Evolutionary conservation across 1,140 invertebrate species (phyloP), one percentile per base, ranked within the genome.

Genomic region (Drosophila serrata): DNA sequence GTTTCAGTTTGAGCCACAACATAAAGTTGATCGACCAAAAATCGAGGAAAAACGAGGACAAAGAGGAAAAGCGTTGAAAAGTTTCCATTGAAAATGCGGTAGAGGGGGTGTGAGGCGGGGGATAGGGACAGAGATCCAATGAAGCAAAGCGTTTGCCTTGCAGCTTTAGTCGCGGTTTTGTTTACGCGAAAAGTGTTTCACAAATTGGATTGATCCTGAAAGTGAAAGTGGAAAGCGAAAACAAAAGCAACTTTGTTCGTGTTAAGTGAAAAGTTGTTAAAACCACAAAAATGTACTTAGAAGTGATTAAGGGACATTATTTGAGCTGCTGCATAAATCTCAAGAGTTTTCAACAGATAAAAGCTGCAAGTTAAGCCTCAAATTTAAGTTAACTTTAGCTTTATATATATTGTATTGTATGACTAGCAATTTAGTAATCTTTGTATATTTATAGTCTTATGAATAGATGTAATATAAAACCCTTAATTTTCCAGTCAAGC

Each of bases 101-200:
- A 45, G 13, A n/a, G 24, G 15, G 46, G 8, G 9, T 13, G 6
- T 6, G 8, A 17, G 40, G 40, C 42, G 53, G 49, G 6, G 19
- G 46, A n/a, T 42, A 17, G 33, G 31, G 45, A 22, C 22, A 45
- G 62, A 39, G 68, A 46, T 62, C 74, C 75, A 74, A 82, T 82
- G 55, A 51, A 74, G 79, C 68, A 46, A 45, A 48, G 73, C 79
- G 57, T 53, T 56, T 69, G 78, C 67, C 65, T 46, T 53, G 61
- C 33, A 79, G 81, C 78, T 79, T 65, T 85, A 81, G 59, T 73
- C 49, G 75, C 42, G 49, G 61, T 51, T 77, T 64, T 69, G 60
- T 40, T 64, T 76, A 35, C 59, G 61, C 74, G 51, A 57, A 72
- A 82, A 86, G 74, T 70, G 78, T 67, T 76, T 61, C 55, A 46